Base-by-base conservation (phyloP, 2,797 vertebrate species). In the Gymnopithys bicolor region DNA sequence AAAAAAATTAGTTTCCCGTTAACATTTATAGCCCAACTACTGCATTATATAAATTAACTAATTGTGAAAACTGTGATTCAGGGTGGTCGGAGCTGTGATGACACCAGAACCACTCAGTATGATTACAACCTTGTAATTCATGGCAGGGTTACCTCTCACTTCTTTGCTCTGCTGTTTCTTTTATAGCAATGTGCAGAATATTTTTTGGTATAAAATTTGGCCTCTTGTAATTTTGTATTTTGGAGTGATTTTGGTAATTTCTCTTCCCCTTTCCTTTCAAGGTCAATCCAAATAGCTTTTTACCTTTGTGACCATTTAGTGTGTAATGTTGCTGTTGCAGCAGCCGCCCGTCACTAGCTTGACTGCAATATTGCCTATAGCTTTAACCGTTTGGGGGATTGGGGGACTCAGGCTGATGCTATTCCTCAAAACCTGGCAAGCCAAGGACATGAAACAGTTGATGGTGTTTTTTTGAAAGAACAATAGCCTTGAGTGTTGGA, bases 251-350 rank as follows among this genome's bases (percentile, higher is more conserved):
- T 95, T 87, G 89, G 8, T 56, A 0, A 43, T 79, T 89, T 58
- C 8, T 93, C 93, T 4, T 43, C 28, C 10, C 37, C 41, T 3
- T 84, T 75, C 55, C 89, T 97, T 97, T 98, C 98, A 99, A 99
- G 99, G 99, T 99, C 98, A 97, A 98, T 98, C 98, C 97, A 97
- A 98, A 98, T 98, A 98, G 98, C 97, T 95, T 98, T 98, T 98
- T 98, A 98, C 97, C 98, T 98, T 97, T 97, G 98, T 97, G 96
- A 97, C 97, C 97, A 49, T 98, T 98, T 96, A 97, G 96, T 95
- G 95, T 96, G 91, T 94, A 93, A 92, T 94, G 96, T 94, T 93
- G 89, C 95, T 95, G 90, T 95, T 96, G 93, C 96, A 97, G 97
- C 89, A 94, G 96, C 91, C 94, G 87, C 93, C 68, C 10, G 35